Conservation (phyloP, 1,140 invertebrate species). For the Pentalonia nigronervosa region DNA sequence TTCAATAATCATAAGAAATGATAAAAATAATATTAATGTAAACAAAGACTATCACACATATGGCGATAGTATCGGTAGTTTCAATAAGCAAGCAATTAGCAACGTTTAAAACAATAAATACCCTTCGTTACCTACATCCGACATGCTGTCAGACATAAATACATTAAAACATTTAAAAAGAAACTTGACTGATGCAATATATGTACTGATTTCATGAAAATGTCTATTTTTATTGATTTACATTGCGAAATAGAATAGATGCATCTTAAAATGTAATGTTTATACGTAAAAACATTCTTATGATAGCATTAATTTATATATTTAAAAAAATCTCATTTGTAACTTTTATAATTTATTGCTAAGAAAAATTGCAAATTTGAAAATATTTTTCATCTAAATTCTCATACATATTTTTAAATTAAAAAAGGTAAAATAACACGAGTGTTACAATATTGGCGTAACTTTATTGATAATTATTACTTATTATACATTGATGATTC, state of each 20-base stretch:
- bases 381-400: too few species aligned
- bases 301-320: too few species aligned
- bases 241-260: neutral
- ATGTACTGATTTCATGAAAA: neutral
- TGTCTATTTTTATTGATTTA: neutral
- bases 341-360: too few species aligned
- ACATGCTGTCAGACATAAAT: neutral
- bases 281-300: too few species aligned
- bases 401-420: neutral
- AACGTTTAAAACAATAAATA: neutral
- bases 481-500: neutral
- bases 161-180: neutral
- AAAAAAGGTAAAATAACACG: neutral
- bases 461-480: neutral
- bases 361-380: too few species aligned
- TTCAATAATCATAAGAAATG: too few species aligned
- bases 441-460: neutral
- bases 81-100: neutral
- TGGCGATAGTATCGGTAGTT: neutral
- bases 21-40: too few species aligned
- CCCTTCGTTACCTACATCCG: neutral
- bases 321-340: too few species aligned
- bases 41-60: too few species aligned
- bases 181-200: neutral
- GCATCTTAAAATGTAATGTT: neutral